Evolutionary conservation across 2,888 invertebrate genomes (phyloP), one percentile per base, ranked within the genome.

Genomic region (Stenotaenia linearis): DNA sequence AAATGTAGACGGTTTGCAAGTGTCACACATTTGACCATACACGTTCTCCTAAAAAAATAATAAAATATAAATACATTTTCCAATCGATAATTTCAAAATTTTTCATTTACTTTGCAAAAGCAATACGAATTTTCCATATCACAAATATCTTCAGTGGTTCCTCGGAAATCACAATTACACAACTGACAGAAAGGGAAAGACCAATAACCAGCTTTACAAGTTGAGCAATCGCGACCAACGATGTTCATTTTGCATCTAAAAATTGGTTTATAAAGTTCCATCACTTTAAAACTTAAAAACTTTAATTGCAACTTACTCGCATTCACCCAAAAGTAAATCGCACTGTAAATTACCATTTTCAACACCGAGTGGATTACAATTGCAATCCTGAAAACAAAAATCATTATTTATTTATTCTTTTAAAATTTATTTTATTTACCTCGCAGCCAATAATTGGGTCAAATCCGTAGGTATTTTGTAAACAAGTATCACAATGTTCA

Each of bases 371-470:
- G 91, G 90, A 84, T 94, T 91, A 86, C 99, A 99, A 84, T 92
- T 92, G 86, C 98, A 99, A 82, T 94, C 93, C 86, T 86, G 75
- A 15, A 80, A 80, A 25, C 78, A 74, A 35, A 21, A 45, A 77
- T 25, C 50, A 45, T 74, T 10, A 2, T 30, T 25, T 28, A 21
- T 25, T n/a, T 18, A 7, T 1, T 28, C 1, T n/a, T 32, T 35
- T 7, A 77, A 77, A 7, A n/a, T 10, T n/a, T 15, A 35, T 9
- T n/a, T 7, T 15, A 79, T 81, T 40, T 82, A 86, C 86, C 83
- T 96, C 95, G 86, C 99, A 99, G 7, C 99, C 99, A 84, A 96
- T 94, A 79, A 96, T 91, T 61, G 93, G 92, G 88, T 99, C 95
- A 85, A 92, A 97, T 61, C 97, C 97, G 85, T 93, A 98, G 0